Percentiles rank a stretch among this genome's conserved stretches.
These are phyloP conservation scores for Sweltsa coloradensis DNA, from an alignment of 1,140 invertebrate species.

Conservation along the genomic window DNA sequence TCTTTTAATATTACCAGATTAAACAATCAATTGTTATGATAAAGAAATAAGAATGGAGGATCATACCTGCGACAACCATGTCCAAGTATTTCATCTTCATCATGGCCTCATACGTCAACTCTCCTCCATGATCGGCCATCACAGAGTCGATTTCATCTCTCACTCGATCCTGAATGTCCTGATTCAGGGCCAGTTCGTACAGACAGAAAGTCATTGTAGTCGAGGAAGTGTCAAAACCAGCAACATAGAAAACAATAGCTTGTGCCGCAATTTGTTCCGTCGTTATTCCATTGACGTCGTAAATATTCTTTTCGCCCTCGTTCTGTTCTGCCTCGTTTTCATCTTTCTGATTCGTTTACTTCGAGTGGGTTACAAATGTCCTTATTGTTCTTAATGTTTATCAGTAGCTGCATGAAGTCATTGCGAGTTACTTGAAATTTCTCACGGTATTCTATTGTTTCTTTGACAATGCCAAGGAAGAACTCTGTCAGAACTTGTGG, in stretches of 20 bases:
- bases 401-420: conserved; percentile 28
- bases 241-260: conserved; percentile 52
- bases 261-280: conserved; percentile 25
- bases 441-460: conserved; percentile 30
- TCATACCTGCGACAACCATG: conserved; percentile 15
- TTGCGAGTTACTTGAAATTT: conserved; percentile 30
- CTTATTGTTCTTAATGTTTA: conserved; percentile 17
- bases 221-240: conserved; percentile 67
- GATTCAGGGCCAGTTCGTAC: conserved; percentile 51
- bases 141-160: conserved; percentile 45
- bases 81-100: conserved; percentile 46
- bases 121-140: conserved; percentile 29
- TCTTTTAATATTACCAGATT: too few species aligned
- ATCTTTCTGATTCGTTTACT: too few species aligned
- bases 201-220: conserved; percentile 49
- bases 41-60: too few species aligned
- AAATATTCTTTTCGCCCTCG: too few species aligned
- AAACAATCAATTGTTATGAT: too few species aligned
- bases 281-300: too few species aligned
- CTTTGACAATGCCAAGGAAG: conserved; percentile 22
- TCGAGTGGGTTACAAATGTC: too few species aligned
- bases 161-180: conserved; percentile 49
- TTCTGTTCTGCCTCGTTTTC: too few species aligned
- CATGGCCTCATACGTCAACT: conserved; percentile 46
- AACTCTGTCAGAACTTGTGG: conserved; percentile 18